phyloP scores from a whole-genome alignment of 2,888 invertebrate genomes.

The Catonia carolina region DNA sequence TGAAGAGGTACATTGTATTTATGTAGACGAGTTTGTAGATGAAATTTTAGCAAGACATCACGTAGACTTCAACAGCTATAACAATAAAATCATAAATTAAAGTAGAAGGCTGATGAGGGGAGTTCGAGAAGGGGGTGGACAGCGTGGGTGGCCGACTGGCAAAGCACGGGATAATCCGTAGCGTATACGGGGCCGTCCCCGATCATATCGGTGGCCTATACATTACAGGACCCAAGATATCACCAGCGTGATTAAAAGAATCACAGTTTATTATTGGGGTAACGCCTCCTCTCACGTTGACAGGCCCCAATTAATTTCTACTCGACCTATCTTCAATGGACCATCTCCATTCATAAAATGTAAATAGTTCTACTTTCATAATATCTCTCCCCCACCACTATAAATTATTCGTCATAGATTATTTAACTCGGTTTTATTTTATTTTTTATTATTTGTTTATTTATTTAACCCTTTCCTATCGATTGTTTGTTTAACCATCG shows the following conservation, averaged over 20 bases:
- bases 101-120: not conserved
- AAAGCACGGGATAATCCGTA: not conserved
- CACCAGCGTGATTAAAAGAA: slow-evolving; percentile 7
- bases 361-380: slow-evolving; percentile 9
- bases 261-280: slow-evolving; percentile 12
- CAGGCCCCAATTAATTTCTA: slow-evolving; percentile 11
- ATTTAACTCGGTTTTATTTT: not conserved
- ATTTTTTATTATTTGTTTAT: not conserved
- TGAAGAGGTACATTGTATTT: too few relatives aligned
- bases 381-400: not conserved
- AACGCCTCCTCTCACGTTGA: slow-evolving; percentile 1
- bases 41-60: slow-evolving; percentile 12
- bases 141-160: slow-evolving; percentile 6
- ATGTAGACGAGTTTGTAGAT: too few relatives aligned
- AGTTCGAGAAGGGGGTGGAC: not conserved
- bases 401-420: slow-evolving; percentile 6
- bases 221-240: slow-evolving; percentile 8
- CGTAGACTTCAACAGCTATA: slow-evolving; percentile 6
- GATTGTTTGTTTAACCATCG: slow-evolving; percentile 6
- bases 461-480: not conserved
- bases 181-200: slow-evolving; percentile 7
- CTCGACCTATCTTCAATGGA: slow-evolving; percentile 12
- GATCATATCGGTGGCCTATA: slow-evolving; percentile 10
- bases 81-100: slow-evolving; percentile 12
- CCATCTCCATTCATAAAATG: slow-evolving; percentile 14